phyloP scores from a whole-genome alignment of 2,113 vertebrate species.

The Gorsachius goisagi region DNA sequence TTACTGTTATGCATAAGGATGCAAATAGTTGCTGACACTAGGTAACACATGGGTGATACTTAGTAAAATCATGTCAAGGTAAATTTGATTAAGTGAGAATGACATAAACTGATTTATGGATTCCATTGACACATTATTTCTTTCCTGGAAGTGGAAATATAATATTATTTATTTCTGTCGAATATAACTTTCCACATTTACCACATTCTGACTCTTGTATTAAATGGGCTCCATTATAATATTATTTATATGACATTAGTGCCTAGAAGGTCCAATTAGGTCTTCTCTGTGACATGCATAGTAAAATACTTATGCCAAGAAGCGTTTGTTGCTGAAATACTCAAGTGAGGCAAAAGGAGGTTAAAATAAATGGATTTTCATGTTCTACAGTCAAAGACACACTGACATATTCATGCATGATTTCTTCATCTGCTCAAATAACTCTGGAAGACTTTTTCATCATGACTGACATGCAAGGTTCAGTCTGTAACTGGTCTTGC shows the following conservation, averaged over 20 bases:
- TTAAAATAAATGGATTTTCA: conserved; percentile 43
- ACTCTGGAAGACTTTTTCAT: conserved; percentile 17
- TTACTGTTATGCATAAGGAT: conserved; percentile 15
- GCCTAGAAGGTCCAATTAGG: background rate
- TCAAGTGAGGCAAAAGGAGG: background rate
- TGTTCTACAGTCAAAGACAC: conserved; percentile 26
- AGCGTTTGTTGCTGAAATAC: background rate
- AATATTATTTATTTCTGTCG: conserved; percentile 13
- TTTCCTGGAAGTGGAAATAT: background rate
- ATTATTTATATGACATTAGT: background rate
- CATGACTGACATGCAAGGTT: background rate
- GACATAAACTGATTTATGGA: conserved; percentile 27
- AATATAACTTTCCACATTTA: background rate
- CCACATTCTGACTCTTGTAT: background rate
- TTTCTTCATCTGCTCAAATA: conserved; percentile 44
- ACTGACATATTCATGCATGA: conserved; percentile 40
- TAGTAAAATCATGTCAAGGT: conserved; percentile 46
- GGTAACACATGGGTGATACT: conserved; percentile 1
- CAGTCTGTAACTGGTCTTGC: background rate
- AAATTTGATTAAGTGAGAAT: conserved; percentile 31
- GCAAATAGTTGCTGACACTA: conserved; percentile 18
- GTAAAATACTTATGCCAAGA: conserved; percentile 6
- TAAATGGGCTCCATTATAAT: background rate
- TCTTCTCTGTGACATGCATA: background rate
- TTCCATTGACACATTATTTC: background rate